Evolutionary conservation across 1,140 invertebrate genomes (phyloP).

Genomic region (Zaprionus inermis): DNA sequence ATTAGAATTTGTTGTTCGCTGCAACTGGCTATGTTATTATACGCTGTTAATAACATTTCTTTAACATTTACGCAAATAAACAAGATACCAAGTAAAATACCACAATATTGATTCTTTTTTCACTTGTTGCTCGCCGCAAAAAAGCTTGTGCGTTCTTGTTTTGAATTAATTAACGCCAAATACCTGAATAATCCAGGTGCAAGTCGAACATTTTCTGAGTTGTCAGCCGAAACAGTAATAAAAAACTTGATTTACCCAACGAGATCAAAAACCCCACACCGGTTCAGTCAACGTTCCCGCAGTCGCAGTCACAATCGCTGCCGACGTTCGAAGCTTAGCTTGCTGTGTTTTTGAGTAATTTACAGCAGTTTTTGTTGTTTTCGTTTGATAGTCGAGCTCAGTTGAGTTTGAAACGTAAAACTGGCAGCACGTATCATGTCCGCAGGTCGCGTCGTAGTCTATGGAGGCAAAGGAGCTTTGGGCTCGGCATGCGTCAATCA

Average conservation of each 20-base stretch:
- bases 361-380: conserved; percentile 12
- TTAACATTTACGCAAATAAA: not conserved
- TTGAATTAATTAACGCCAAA: conserved; percentile 39
- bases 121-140: conserved; percentile 42
- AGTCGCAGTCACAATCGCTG: not conserved
- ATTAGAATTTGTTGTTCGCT: not conserved
- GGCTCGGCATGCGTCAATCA: conserved; percentile 93
- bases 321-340: conserved; percentile 14
- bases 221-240: conserved; percentile 5
- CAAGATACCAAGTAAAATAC: conserved; percentile 27
- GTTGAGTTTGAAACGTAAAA: conserved; percentile 51
- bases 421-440: conserved; percentile 83
- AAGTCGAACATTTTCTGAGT: not conserved
- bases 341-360: conserved; percentile 42
- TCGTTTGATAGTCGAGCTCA: conserved; percentile 43
- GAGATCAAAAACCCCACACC: conserved; percentile 29
- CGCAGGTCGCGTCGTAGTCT: conserved; percentile 92
- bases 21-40: not conserved
- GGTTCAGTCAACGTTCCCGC: conserved; percentile 7
- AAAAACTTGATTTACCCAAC: conserved; percentile 25
- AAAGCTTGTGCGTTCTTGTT: conserved; percentile 22
- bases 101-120: conserved; percentile 43
- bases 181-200: conserved; percentile 33
- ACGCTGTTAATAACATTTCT: conserved; percentile 6
- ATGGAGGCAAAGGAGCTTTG: conserved; percentile 97